Evolutionary conservation across 2,797 vertebrate species (phyloP).

Genomic region (Fundulus diaphanus): DNA sequence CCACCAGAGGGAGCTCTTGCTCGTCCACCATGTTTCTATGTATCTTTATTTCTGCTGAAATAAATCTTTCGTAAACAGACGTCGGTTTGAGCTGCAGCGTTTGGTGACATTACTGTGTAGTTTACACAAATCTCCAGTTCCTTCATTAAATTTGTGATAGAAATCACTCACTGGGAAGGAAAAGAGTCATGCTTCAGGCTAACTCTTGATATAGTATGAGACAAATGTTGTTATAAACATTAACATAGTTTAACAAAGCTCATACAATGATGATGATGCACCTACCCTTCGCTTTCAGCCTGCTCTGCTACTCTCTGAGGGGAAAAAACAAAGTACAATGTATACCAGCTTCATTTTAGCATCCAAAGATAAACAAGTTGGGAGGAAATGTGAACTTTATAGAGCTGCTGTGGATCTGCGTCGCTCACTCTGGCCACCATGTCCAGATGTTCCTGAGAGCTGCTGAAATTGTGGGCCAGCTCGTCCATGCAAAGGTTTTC

Average conservation of each 20-base stretch:
- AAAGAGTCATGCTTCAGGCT: not conserved
- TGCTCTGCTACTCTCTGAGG: constrained; percentile 75
- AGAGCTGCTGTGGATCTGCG: not conserved
- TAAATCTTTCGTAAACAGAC: too few species aligned
- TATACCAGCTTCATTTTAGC: not conserved
- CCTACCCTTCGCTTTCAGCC: constrained; percentile 72
- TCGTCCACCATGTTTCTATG: too few species aligned
- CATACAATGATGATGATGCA: not conserved
- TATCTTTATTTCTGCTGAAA: too few species aligned
- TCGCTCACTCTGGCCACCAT: constrained; percentile 87
- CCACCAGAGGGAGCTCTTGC: too few species aligned
- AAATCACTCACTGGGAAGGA: not conserved
- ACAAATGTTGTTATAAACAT: not conserved
- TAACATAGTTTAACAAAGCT: not conserved
- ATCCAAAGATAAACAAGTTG: not conserved
- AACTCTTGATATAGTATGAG: not conserved
- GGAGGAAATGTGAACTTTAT: not conserved
- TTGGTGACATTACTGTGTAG: too few species aligned
- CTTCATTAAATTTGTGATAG: not conserved
- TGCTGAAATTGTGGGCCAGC: constrained; percentile 93
- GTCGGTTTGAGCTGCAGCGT: too few species aligned
- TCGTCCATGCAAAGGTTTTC: constrained; percentile 93
- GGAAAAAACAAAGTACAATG: not conserved
- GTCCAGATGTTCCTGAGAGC: constrained; percentile 90
- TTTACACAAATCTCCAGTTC: not conserved